Base-by-base conservation (phyloP, 2,797 vertebrate genomes). In the Discoglossus pictus region DNA sequence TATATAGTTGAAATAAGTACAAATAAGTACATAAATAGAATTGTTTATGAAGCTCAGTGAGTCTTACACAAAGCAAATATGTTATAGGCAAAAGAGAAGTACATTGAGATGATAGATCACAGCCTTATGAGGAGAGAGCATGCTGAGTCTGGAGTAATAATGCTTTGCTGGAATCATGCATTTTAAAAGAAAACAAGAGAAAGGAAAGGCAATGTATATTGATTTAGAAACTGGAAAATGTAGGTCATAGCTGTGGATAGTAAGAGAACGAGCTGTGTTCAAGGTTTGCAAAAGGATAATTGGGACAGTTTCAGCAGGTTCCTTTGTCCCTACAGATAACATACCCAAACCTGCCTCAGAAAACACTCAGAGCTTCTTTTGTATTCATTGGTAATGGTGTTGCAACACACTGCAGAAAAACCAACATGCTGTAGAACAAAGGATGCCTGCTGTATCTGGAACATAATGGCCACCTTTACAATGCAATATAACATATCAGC, bases 81-180 rank as follows among this genome's bases (percentile, higher is more conserved):
- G 54, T 60, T 59, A 24, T 55, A 35, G 39, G 65, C 34, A 67
- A 56, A 43, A 67, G 54, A 67, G 31, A 18, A 27, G 48, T 60
- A 23, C 60, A 23, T 24, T 40, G 35, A 36, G 35, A 38, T 67
- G 65, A 67, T 67, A 55, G 65, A 67, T 67, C 60, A 46, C 44
- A 23, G 40, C 55, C 24, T 59, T 59, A 67, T 51, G 65, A 51
- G 55, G 46, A 67, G 38, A 60, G 65, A 60, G 44, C 23, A 35
- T 42, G 65, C 46, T 59, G 44, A 56, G 47, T 54, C 44, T 50
- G 44, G 17, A 67, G 48, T 40, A 56, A 67, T 59, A 51, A 67
- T 67, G 25, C 36, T 17, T 59, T 59, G 55, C 43, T 67, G 47
- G 54, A 50, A 51, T 59, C 25, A 34, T 8, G 27, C 48, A 56